Evolutionary conservation across 2,797 vertebrate genomes (phyloP).

Genomic region (Yasuhikotakia modesta): DNA sequence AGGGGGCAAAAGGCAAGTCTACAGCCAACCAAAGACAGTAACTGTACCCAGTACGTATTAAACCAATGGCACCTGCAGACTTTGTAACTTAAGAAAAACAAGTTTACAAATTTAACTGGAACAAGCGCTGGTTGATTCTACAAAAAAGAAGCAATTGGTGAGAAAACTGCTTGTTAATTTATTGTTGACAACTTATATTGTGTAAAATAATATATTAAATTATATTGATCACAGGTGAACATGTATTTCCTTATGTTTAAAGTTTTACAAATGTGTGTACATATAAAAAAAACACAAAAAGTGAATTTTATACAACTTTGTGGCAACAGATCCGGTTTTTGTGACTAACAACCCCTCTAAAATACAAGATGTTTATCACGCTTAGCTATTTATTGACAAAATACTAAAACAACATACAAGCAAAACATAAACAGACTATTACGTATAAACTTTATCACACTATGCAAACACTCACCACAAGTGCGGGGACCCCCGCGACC

Average conservation of each 20-base stretch:
- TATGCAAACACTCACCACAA: conserved; percentile 80
- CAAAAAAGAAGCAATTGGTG: not conserved
- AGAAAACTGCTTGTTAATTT: not conserved
- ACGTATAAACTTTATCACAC: not conserved
- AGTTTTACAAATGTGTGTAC: not conserved
- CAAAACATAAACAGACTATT: too few relatives aligned
- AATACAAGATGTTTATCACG: not conserved
- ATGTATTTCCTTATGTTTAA: not conserved
- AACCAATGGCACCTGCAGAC: conserved; percentile 11
- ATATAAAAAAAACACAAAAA: not conserved
- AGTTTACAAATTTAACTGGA: not conserved
- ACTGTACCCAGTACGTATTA: not conserved
- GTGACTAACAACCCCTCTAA: not conserved
- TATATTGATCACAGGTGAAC: not conserved
- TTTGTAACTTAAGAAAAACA: not conserved
- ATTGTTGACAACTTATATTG: not conserved
- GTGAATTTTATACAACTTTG: not conserved
- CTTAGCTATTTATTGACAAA: not conserved
- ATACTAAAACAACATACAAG: not conserved
- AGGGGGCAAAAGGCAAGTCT: not conserved
- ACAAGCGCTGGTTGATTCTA: not conserved
- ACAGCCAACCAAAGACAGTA: conserved; percentile 25
- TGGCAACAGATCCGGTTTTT: not conserved
- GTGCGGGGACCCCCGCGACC: conserved; percentile 85
- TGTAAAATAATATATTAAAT: too few relatives aligned